Percentiles rank a stretch among this genome's conserved stretches.
These are phyloP conservation scores for Lathronympha strigana DNA, from an alignment of 2,888 invertebrate species.

Conservation along the genomic window DNA sequence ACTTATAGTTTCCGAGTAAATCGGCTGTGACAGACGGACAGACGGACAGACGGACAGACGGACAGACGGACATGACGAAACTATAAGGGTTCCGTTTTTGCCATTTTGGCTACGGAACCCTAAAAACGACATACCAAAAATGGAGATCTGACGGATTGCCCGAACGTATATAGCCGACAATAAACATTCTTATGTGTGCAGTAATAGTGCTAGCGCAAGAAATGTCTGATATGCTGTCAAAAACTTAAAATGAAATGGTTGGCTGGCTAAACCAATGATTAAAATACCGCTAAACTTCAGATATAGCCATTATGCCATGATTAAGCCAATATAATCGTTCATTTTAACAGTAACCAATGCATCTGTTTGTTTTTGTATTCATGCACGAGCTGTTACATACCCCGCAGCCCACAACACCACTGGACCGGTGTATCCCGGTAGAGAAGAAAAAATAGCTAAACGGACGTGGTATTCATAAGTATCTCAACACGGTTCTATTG, in stretches of 20 bases:
- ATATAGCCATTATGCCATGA: constrained; percentile 14
- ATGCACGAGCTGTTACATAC: constrained; percentile 1
- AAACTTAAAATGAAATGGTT: not conserved
- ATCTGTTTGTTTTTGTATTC: constrained; percentile 16
- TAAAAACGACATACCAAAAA: no score
- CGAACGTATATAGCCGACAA: no score
- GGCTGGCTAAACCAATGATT: not conserved
- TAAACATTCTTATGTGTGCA: no score
- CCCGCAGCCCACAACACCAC: constrained; percentile 9
- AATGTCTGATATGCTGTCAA: not conserved
- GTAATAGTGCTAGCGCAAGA: not conserved
- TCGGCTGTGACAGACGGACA: no score
- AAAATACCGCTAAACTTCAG: not conserved
- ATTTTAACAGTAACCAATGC: constrained; percentile 3
- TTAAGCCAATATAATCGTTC: not conserved
- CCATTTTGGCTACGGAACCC: no score
- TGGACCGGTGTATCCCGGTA: constrained; percentile 16
- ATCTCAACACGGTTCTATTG: not conserved
- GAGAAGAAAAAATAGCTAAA: not conserved
- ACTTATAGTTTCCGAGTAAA: no score
- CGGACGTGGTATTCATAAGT: not conserved
- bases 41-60: no score
- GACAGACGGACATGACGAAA: no score
- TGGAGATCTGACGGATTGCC: no score
- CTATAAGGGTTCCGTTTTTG: no score